These are phyloP conservation scores for Gracilinanus agilis DNA, from an alignment of 2,113 vertebrate genomes.

Conservation along the genomic window DNA sequence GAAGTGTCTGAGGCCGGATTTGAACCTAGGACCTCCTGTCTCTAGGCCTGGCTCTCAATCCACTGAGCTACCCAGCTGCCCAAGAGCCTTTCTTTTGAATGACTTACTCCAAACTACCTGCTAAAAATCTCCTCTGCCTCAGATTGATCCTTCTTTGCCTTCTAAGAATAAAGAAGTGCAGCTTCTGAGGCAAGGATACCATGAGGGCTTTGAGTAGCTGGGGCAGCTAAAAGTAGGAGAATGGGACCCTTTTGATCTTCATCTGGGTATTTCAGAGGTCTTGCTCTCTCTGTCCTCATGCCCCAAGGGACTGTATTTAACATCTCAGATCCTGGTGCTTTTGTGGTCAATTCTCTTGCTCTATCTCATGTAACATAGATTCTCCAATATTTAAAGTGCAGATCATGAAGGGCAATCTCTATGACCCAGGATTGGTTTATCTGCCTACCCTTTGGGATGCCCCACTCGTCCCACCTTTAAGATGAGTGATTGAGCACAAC, in stretches of 20 bases:
- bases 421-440: not conserved
- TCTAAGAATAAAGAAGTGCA: not conserved
- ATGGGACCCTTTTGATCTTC: not conserved
- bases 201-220: not conserved
- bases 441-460: not conserved
- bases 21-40: too few relatives aligned
- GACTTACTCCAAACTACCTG: not conserved
- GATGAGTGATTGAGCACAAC: not conserved
- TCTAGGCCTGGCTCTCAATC: too few relatives aligned
- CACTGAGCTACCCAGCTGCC: too few relatives aligned
- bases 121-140: not conserved
- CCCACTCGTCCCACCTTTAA: not conserved
- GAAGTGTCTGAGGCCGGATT: too few relatives aligned
- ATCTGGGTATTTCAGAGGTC: not conserved
- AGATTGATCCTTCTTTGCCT: not conserved
- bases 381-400: not conserved
- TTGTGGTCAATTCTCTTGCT: not conserved
- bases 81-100: too few relatives aligned
- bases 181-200: not conserved
- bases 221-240: not conserved
- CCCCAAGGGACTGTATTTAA: not conserved
- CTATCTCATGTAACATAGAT: not conserved
- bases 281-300: not conserved
- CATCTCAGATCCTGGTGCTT: not conserved
- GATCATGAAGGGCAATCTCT: not conserved